Evolutionary conservation across 2,888 invertebrate species (phyloP), one percentile per base, ranked within the genome.

Genomic region (Melangyna quadrimaculata): DNA sequence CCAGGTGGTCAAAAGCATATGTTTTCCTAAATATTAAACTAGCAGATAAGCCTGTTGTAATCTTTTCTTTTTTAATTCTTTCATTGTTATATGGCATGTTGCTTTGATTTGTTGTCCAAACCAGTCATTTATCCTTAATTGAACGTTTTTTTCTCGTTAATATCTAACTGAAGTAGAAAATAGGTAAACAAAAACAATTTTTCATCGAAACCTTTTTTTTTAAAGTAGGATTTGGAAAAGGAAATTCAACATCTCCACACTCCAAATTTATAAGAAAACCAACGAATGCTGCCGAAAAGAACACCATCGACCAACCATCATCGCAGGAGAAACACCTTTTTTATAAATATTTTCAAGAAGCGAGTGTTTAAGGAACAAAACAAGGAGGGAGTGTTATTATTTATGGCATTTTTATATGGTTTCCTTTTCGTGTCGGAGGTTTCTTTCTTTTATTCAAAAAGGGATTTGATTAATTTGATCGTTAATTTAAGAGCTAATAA

Each of bases 401-500:
- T 65, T 45, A 65, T 61, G n/a, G 10, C 24, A 24, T 40, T 61
- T 61, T 40, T 27, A 61, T 22, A 40, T 61, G 61, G n/a, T 9
- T 40, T 61, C 24, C n/a, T 45, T 29, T 29, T 14, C 19, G 14
- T n/a, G n/a, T 17, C 37, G 59, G 65, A n/a, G 43, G 48, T 32
- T 48, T 32, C 32, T n/a, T 32, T n/a, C n/a, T 35, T 48, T 3
- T 43, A n/a, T 24, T 3, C 8, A 73, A 48, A 73, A 53, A 51
- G 51, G 51, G 40, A 53, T 74, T 53, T 74, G 73, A 74, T 70
- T 53, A 63, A 78, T 70, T 61, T 78, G 61, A 51, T 29, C 61
- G n/a, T 51, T 45, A 19, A 65, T 74, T 74, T 32, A 74, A 22
- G 24, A 51, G 65, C 24, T 48, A 22, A 48, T 48, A 48, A 48